phyloP scores from a whole-genome alignment of 1,140 invertebrate genomes.

The Cydia amplana region DNA sequence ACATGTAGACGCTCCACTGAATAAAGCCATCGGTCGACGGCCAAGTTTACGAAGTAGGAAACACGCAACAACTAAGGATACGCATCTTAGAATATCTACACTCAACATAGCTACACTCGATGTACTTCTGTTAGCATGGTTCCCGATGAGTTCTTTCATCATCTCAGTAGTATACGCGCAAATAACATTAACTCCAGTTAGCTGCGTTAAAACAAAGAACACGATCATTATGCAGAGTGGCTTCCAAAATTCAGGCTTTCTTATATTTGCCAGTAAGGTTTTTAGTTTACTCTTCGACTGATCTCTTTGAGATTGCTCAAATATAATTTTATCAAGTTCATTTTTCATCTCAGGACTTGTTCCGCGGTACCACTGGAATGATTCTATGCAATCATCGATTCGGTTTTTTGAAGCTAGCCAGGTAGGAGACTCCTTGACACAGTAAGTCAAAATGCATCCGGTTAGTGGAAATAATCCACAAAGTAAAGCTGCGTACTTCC shows the following conservation, averaged over 20 bases:
- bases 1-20: conserved; percentile 80
- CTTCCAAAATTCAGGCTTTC: conserved; percentile 79
- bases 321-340: conserved; percentile 77
- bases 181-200: conserved; percentile 85
- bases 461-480: conserved; percentile 78
- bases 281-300: conserved; percentile 57
- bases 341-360: conserved; percentile 64
- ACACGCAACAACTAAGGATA: conserved; percentile 81
- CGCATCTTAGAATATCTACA: conserved; percentile 84
- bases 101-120: conserved; percentile 83
- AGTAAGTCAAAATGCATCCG: conserved; percentile 74
- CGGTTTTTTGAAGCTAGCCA: conserved; percentile 82
- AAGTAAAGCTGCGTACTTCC: conserved; percentile 80
- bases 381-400: conserved; percentile 74
- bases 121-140: conserved; percentile 56
- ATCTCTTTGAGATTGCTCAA: conserved; percentile 62
- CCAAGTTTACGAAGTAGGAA: conserved; percentile 80
- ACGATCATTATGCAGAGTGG: conserved; percentile 81
- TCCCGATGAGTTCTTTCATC: conserved; percentile 78
- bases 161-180: conserved; percentile 86
- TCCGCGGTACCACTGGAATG: conserved; percentile 80
- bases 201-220: conserved; percentile 82
- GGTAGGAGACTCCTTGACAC: conserved; percentile 86
- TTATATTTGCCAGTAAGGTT: conserved; percentile 62
- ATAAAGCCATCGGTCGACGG: conserved; percentile 80